Percentiles rank a stretch among this genome's conserved stretches.
Evolutionary conservation across 2,888 invertebrate species (phyloP).

Genomic region (Acrobasis consociella): DNA sequence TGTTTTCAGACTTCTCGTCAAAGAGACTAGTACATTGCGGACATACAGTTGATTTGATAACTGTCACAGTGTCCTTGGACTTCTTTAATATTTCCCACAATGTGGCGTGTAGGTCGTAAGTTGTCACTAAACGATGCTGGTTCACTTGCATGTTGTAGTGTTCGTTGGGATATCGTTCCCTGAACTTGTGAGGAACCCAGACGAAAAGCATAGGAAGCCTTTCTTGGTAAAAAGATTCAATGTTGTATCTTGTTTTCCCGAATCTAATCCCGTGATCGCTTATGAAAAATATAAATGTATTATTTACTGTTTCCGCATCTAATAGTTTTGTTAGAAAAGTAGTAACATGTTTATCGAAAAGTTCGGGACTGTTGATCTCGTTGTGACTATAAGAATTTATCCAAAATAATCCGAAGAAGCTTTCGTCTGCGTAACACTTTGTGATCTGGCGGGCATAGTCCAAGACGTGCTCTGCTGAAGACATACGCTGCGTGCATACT

Average conservation of each 20-base stretch:
- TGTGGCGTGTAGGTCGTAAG: conserved; percentile 88
- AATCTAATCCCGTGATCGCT: conserved; percentile 91
- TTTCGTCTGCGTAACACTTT: conserved; percentile 78
- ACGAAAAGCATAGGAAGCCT: conserved; percentile 88
- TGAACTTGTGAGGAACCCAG: conserved; percentile 85
- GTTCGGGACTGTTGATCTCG: conserved; percentile 83
- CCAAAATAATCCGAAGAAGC: conserved; percentile 89
- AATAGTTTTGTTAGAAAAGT: conserved; percentile 80
- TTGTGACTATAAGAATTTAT: conserved; percentile 89
- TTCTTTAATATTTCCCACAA: conserved; percentile 82
- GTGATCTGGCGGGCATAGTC: conserved; percentile 86
- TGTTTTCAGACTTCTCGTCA: conserved; percentile 74
- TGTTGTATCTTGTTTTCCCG: conserved; percentile 85
- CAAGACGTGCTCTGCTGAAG: conserved; percentile 85
- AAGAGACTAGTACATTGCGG: conserved; percentile 85
- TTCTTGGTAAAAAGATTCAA: conserved; percentile 90
- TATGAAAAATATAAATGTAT: conserved; percentile 86
- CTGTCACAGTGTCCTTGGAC: conserved; percentile 57
- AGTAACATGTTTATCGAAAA: conserved; percentile 84
- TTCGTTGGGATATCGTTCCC: conserved; percentile 76
- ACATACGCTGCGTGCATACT: conserved; percentile 62
- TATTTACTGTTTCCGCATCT: conserved; percentile 79
- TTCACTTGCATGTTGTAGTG: conserved; percentile 84
- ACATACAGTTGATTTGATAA: conserved; percentile 78
- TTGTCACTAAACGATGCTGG: conserved; percentile 86